Percentiles rank a stretch among this genome's conserved stretches.
phyloP scores from a whole-genome alignment of 1,140 invertebrate species.

The Cotesia typhae region DNA sequence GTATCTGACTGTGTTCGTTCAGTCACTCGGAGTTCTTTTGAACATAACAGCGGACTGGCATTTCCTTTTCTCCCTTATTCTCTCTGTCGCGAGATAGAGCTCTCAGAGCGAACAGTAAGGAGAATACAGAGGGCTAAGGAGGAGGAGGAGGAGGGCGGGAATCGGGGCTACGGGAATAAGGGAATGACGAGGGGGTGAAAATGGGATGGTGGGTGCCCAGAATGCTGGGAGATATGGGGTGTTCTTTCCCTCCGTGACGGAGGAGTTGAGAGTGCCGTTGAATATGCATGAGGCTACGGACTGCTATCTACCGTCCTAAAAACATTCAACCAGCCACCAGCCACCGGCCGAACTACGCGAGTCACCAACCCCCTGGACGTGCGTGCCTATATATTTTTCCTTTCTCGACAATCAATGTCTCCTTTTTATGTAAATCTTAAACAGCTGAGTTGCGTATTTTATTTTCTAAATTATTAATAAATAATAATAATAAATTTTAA shows the following conservation, averaged over 20 bases:
- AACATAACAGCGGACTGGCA: conserved; percentile 16
- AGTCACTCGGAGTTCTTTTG: conserved; percentile 26
- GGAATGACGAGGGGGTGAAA: conserved; percentile 34
- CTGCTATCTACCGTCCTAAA: conserved; percentile 65
- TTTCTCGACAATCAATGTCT: conserved; percentile 60
- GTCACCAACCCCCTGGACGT: conserved; percentile 42
- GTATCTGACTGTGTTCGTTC: neutral
- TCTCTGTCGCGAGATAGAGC: conserved; percentile 28
- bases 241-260: conserved; percentile 67
- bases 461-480: neutral
- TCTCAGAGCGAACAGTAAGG: neutral
- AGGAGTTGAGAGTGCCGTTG: conserved; percentile 67
- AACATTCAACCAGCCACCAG: conserved; percentile 54
- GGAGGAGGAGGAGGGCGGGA: conserved; percentile 13
- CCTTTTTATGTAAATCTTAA: conserved; percentile 40
- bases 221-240: conserved; percentile 48
- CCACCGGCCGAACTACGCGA: conserved; percentile 33
- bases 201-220: conserved; percentile 40
- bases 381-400: conserved; percentile 29
- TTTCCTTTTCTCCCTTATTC: conserved; percentile 35
- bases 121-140: conserved; percentile 36
- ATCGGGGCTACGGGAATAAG: conserved; percentile 15
- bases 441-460: conserved; percentile 4
- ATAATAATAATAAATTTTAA: neutral
- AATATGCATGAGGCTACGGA: conserved; percentile 65